Percentiles rank a stretch among this genome's conserved stretches.
These are phyloP conservation scores for Agonopterix heracliana DNA, from an alignment of 2,888 invertebrate species.

Conservation along the genomic window DNA sequence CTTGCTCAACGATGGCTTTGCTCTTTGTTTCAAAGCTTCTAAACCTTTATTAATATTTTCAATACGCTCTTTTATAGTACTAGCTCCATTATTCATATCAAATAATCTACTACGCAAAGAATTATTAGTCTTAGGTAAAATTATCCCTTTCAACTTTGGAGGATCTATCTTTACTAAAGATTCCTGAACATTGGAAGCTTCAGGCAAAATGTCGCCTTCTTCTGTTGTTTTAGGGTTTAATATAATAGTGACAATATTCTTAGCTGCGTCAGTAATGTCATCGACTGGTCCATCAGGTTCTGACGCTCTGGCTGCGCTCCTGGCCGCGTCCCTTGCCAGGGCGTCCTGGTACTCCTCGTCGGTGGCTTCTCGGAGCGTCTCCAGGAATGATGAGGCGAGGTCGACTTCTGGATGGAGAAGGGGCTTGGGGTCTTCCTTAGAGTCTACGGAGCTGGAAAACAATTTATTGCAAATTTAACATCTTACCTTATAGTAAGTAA, in stretches of 20 bases:
- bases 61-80: constrained; percentile 34
- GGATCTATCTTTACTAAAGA: constrained; percentile 27
- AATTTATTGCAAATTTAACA: not conserved
- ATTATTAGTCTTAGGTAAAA: not conserved
- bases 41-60: constrained; percentile 13
- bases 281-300: constrained; percentile 28
- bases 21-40: constrained; percentile 18
- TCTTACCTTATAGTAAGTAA: too few species aligned
- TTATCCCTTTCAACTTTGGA: constrained; percentile 5
- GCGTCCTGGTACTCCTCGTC: constrained; percentile 62
- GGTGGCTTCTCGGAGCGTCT: constrained; percentile 57
- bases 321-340: constrained; percentile 52
- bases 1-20: constrained; percentile 7
- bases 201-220: constrained; percentile 28
- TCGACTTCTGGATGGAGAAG: constrained; percentile 61
- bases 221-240: constrained; percentile 27
- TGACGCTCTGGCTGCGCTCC: constrained; percentile 23
- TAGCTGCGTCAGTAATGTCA: constrained; percentile 27
- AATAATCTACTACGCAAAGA: not conserved
- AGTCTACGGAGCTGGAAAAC: constrained; percentile 30
- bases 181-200: constrained; percentile 45
- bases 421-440: constrained; percentile 45
- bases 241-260: constrained; percentile 44
- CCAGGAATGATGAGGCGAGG: constrained; percentile 57
- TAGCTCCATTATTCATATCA: constrained; percentile 47